These are phyloP conservation scores for Etheostoma perlongum DNA, from an alignment of 2,797 vertebrate genomes.

Conservation along the genomic window DNA sequence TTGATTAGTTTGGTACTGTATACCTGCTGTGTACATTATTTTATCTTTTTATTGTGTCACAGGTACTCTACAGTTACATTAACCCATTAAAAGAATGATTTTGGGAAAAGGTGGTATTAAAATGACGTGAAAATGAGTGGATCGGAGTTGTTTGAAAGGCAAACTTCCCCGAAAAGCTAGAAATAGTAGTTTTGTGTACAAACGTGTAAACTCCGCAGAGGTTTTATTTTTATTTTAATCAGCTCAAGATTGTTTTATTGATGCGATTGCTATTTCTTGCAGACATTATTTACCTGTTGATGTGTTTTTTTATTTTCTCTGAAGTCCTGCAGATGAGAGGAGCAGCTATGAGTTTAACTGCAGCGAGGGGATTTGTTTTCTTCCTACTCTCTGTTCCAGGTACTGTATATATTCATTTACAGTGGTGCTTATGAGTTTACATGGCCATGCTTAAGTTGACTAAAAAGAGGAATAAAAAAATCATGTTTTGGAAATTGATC, in stretches of 20 bases:
- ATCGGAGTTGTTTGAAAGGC: too few relatives aligned
- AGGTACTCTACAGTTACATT: not conserved
- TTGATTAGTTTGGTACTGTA: not conserved
- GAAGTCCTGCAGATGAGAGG: not conserved
- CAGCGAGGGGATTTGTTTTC: not conserved
- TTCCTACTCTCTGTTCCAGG: slow-evolving; percentile 22
- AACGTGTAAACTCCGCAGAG: too few relatives aligned
- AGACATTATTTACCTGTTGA: not conserved
- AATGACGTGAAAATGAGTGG: too few relatives aligned
- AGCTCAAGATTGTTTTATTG: not conserved
- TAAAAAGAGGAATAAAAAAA: too few relatives aligned
- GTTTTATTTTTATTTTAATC: too few relatives aligned
- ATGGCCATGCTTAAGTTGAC: too few relatives aligned
- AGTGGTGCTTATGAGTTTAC: too few relatives aligned
- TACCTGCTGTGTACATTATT: not conserved
- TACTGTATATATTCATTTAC: not conserved
- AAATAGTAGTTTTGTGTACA: too few relatives aligned
- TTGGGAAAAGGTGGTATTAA: too few relatives aligned
- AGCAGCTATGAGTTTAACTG: slow-evolving; percentile 17
- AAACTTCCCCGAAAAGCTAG: too few relatives aligned
- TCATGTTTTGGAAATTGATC: too few relatives aligned
- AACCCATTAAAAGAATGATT: too few relatives aligned
- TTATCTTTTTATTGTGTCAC: not conserved
- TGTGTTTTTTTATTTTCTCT: not conserved
- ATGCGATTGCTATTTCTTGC: not conserved